Base-by-base conservation (phyloP, 1,140 invertebrate genomes). In the Spodoptera litura region DNA sequence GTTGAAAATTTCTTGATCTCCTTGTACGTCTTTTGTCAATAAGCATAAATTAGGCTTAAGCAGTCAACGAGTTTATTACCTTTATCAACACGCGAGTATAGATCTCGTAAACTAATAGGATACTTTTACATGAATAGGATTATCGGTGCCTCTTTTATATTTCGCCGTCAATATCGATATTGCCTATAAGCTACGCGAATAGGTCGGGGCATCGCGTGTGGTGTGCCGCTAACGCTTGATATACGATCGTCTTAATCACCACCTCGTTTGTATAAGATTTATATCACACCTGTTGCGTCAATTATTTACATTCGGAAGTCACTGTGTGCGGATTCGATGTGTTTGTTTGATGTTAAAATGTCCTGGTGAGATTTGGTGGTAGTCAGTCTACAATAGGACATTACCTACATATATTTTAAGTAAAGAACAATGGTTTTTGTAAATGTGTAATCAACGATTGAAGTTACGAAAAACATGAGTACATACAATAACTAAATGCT, bases 251-350 rank as follows among this genome's bases (percentile, higher is more conserved):
- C 86, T 89, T 92, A 91, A 91, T 92, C 89, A 89, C 81, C 79
- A 79, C 68, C 85, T 88, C 85, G 85, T 91, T 87, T 82, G 86
- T 89, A 71, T 71, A 81, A 91, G 87, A 91, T 93, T 91, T 90
- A 90, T 92, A 81, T 76, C 83, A 85, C 87, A 93, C 89, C 87
- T 89, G 89, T 91, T 93, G 86, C 85, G 87, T 85, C 85, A 91
- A 91, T 91, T 92, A 92, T 89, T 93, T 88, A 90, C 86, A 87
- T 91, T 89, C 85, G 82, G 85, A 88, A 89, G 88, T 86, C 83
- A 89, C 89, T 87, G 31, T 49, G 56, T 61, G 44, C 56, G 53
- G 27, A 55, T 56, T 71, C 44, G 68, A n/a, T 38, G 13, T 38
- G 68, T 38, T 52, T 71, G 52, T 71, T 71, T 71, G 20, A 49